Percentiles rank a stretch among this genome's conserved stretches.
Evolutionary conservation across 2,888 invertebrate species (phyloP).

Genomic region (Achlya flavicornis): DNA sequence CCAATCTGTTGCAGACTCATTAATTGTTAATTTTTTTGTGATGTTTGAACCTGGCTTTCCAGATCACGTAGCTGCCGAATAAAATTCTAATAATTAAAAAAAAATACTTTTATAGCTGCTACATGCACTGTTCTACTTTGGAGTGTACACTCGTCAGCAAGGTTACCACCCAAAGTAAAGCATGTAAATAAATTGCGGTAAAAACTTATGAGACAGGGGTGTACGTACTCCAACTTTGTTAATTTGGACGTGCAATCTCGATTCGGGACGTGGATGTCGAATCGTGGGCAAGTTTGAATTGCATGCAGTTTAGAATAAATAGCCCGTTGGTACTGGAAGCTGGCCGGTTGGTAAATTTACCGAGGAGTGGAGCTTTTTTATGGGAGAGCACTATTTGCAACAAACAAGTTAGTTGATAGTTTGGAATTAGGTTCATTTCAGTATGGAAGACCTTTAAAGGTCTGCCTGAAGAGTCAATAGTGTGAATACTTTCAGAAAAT

Average conservation of each 20-base stretch:
- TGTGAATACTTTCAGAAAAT: background rate
- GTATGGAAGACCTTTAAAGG: too few species aligned
- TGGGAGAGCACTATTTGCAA: background rate
- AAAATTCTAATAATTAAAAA: too few species aligned
- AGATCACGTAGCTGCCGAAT: too few species aligned
- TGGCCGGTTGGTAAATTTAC: background rate
- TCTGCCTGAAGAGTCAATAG: too few species aligned
- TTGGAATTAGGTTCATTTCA: too few species aligned
- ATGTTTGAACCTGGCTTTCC: too few species aligned
- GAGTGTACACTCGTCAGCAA: slow-evolving; percentile 5
- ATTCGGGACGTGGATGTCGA: slow-evolving; percentile 51
- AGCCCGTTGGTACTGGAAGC: slow-evolving; percentile 29
- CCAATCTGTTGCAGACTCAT: too few species aligned
- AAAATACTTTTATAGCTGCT: background rate
- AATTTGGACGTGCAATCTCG: slow-evolving; percentile 49
- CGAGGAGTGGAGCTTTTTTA: background rate
- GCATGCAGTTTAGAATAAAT: slow-evolving; percentile 60
- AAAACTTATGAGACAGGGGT: slow-evolving; percentile 19
- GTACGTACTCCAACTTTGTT: slow-evolving; percentile 45
- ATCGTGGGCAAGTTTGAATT: slow-evolving; percentile 57
- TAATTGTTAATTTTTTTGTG: too few species aligned
- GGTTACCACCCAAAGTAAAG: slow-evolving; percentile 1
- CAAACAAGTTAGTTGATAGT: background rate
- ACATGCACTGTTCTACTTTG: background rate
- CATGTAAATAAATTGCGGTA: slow-evolving; percentile 21